Base-by-base conservation (phyloP, 2,113 vertebrate species). In the Plotosus lineatus region DNA sequence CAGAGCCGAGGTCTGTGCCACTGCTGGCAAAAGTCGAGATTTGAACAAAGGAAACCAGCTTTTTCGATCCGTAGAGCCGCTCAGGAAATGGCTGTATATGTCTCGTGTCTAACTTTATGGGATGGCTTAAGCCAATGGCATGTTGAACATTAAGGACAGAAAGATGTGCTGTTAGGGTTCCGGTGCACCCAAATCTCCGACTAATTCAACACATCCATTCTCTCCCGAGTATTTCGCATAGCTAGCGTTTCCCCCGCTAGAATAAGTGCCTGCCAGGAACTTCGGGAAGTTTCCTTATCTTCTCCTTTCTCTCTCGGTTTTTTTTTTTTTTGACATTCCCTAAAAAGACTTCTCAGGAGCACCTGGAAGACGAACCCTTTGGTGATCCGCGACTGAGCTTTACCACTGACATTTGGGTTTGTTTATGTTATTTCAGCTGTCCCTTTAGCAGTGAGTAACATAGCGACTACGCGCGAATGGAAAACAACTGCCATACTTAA, bases 21-120 rank as follows among this genome's bases (percentile, higher is more conserved):
- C 84, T 68, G 56, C 74, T 56, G 61, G 53, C 28, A 84, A 83
- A 65, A 79, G 86, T 78, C 31, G 89, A 88, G 86, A 86, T 89
- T 85, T 89, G 88, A 90, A 91, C 90, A 91, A 89, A 91, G 88
- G 85, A 80, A 88, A 69, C 61, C 80, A 46, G 76, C 68, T 83
- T 78, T n/a, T 77, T 78, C 75, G 53, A 65, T 69, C 71, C 55
- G 46, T 17, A 36, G 31, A 15, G 44, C 48, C 14, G 72, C 75
- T 73, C 36, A 58, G n/a, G 53, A 75, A 80, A 60, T n/a, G 58
- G 60, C 38, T 33, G 33, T 23, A 8, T 10, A 76, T 31, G 71
- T 50, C 55, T 72, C 26, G 23, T 6, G 58, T 51, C 42, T 42
- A 31, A 71, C 40, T 77, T 77, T 72, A 77, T 3, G n/a, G 36